Evolutionary conservation across 2,888 invertebrate species (phyloP).

Genomic region (Pemphredon lugubris): DNA sequence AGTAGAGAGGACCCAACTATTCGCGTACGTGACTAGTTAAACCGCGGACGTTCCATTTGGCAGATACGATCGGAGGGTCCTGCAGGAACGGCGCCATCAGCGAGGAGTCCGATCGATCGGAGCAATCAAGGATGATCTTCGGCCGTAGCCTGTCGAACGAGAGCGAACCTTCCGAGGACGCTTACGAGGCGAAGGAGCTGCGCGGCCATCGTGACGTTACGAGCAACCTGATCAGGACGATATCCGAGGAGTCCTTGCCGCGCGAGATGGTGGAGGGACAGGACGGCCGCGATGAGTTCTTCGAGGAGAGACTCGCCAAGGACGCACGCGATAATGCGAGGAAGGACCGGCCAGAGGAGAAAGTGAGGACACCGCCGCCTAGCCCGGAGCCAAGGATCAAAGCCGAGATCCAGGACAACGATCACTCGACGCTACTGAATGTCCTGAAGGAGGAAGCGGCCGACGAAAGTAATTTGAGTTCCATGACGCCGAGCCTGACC

Average conservation of each 20-base stretch:
- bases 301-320: conserved; percentile 61
- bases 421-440: conserved; percentile 70
- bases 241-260: conserved; percentile 78
- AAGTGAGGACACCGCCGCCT: conserved; percentile 72
- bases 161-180: conserved; percentile 72
- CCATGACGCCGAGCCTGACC: conserved; percentile 78
- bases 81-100: conserved; percentile 21
- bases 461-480: conserved; percentile 73
- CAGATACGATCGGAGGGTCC: conserved; percentile 65
- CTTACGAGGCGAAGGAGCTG: conserved; percentile 71
- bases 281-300: conserved; percentile 55
- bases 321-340: conserved; percentile 52
- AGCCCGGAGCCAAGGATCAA: conserved; percentile 73
- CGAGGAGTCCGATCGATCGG: conserved; percentile 44
- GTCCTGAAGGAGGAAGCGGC: conserved; percentile 68
- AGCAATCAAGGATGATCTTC: conserved; percentile 58
- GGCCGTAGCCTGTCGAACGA: conserved; percentile 72
- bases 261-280: conserved; percentile 72
- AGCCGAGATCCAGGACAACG: conserved; percentile 64
- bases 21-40: conserved; percentile 59
- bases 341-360: conserved; percentile 44
- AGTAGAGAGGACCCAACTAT: conserved; percentile 52
- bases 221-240: conserved; percentile 66
- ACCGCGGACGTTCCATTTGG: conserved; percentile 58
- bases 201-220: conserved; percentile 34